Evolutionary conservation across 2,113 vertebrate species (phyloP), one percentile per base, ranked within the genome.

Genomic region (Ameiurus melas): DNA sequence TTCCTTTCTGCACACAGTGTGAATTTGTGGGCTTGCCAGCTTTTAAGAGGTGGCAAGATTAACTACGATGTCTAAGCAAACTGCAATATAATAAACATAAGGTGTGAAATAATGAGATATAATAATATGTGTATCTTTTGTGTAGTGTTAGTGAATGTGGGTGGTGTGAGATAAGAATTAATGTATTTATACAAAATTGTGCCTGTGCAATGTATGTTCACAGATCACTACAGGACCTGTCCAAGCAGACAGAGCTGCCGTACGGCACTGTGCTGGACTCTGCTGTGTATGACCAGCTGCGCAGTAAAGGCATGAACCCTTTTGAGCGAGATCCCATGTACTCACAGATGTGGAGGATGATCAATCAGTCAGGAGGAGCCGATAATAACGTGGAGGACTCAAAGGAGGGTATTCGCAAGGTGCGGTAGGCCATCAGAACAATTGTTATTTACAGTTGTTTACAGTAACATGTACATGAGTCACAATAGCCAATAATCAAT

Each of bases 261-360:
- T 99, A 99, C 0, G 98, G 98, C 85, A 99, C 98, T 0, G 98
- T 99, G 33, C 90, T 99, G 92, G 98, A 99, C 94, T 99, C 98
- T 0, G 97, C 98, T 0, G 98, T 99, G 5, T 99, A 99, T 17
- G 98, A 99, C 87, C 98, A 99, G 22, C 96, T 99, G 43, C 97
- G 98, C 71, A 96, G 97, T 93, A 99, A 99, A 91, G 96, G 97
- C 1, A 96, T 99, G 97, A 99, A 99, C 91, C 98, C 98, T 87
- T 99, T 99, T 5, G 98, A 99, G 95, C 96, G 97, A 91, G 98
- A 99, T 93, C 97, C 97, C 92, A 99, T 99, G 97, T 99, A 99
- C 90, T 95, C 98, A 57, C 98, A 99, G 92, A 97, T 99, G 97
- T 99, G 98, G 98, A 92, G 97, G 36, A 99, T 99, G 98, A 99